Base-by-base conservation (phyloP, 2,888 invertebrate genomes). In the Eilema caniola region DNA sequence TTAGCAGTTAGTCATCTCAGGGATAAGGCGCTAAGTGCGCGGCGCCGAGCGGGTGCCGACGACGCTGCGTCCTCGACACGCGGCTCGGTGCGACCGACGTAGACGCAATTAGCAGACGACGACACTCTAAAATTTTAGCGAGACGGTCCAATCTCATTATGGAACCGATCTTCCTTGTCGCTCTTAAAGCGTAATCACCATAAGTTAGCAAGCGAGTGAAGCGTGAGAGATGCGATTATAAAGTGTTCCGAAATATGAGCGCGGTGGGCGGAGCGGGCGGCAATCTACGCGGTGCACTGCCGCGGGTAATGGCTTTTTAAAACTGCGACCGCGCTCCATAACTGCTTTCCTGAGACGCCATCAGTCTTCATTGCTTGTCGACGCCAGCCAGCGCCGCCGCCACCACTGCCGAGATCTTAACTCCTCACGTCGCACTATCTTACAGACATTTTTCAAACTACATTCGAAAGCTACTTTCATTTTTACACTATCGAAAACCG, bases 311-410 rank as follows among this genome's bases (percentile, higher is more conserved):
- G 93, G 95, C 93, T 94, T 95, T 95, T 95, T 95, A 94, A 95
- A 95, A 94, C 94, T 95, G 93, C 95, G 95, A 95, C 94, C 94
- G 93, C 93, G 95, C 94, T 95, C 95, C 94, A 92, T 94, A 93
- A 93, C 93, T 91, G 93, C 94, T 95, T 93, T 88, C 88, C 91
- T 92, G 92, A 93, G 93, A 94, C 92, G 94, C 93, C 94, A 94
- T 95, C 94, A 94, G 92, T 95, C 95, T 94, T 94, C 95, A 95
- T 95, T 96, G 95, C 93, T 94, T 95, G 95, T 95, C 95, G 93
- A 90, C 95, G 90, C 93, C 90, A 90, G 90, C 89, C 88, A 87
- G 81, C 90, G 90, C 90, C 88, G 82, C 82, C 77, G 82, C 82
- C 77, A 74, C 84, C 84, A 80, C 83, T 79, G 72, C 82, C 83